Conservation (phyloP, 1,140 invertebrate genomes). For the Notospermus geniculatus region DNA sequence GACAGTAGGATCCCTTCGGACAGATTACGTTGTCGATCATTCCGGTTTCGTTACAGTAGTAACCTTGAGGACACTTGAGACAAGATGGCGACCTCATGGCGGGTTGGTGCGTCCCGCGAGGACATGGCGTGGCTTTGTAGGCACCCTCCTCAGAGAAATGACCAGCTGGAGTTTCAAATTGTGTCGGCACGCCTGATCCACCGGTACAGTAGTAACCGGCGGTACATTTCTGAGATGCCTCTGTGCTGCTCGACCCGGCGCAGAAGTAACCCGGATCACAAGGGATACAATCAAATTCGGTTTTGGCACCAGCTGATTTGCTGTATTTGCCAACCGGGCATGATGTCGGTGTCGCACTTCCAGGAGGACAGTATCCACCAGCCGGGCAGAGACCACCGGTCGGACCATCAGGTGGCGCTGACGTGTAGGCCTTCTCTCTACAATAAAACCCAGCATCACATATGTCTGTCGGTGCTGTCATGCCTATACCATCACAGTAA, state of each 20-base stretch:
- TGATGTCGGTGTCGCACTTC: slow-evolving; percentile 37
- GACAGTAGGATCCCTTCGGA: slow-evolving; percentile 47
- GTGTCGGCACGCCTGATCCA: slow-evolving; percentile 42
- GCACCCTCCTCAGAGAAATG: slow-evolving; percentile 43
- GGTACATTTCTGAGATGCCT: slow-evolving; percentile 40
- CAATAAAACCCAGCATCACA: slow-evolving; percentile 54
- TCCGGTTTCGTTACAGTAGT: slow-evolving; percentile 48
- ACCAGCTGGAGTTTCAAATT: slow-evolving; percentile 39
- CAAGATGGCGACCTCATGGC: slow-evolving; percentile 32
- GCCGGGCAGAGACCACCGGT: slow-evolving; percentile 50
- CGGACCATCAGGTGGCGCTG: slow-evolving; percentile 49
- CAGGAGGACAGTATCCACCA: slow-evolving; percentile 48
- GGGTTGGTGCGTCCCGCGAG: slow-evolving; percentile 39
- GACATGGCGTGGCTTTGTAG: slow-evolving; percentile 46
- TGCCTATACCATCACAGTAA: slow-evolving; percentile 52
- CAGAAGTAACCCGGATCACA: slow-evolving; percentile 51
- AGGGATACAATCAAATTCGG: slow-evolving; percentile 46
- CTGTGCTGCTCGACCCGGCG: slow-evolving; percentile 47
- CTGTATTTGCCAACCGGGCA: slow-evolving; percentile 49
- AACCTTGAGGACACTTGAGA: slow-evolving; percentile 46
- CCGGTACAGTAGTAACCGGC: slow-evolving; percentile 51
- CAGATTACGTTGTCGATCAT: slow-evolving; percentile 39
- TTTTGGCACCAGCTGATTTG: slow-evolving; percentile 45
- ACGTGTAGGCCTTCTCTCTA: slow-evolving; percentile 47
- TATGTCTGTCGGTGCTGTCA: slow-evolving; percentile 41